These are phyloP conservation scores for Etheostoma spectabile DNA, from an alignment of 2,113 vertebrate species.

Conservation along the genomic window DNA sequence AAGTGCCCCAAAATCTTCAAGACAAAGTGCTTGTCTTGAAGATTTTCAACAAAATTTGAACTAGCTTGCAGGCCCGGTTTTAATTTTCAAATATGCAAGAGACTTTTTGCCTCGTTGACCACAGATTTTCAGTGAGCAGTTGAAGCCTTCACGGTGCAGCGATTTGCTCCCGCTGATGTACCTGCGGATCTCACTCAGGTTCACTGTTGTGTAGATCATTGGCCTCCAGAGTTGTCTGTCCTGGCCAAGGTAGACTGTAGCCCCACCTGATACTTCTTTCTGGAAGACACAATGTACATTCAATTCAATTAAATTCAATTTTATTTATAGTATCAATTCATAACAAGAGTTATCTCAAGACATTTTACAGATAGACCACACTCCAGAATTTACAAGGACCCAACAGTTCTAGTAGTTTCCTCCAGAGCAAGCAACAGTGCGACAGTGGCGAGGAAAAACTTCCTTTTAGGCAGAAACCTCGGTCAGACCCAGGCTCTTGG, in stretches of 20 bases:
- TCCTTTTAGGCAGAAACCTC: too few relatives aligned
- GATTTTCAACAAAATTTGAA: not conserved
- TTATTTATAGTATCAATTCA: too few relatives aligned
- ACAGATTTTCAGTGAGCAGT: not conserved
- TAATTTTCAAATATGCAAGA: not conserved
- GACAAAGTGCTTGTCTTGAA: not conserved
- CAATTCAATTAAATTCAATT: too few relatives aligned
- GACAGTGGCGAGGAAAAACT: too few relatives aligned
- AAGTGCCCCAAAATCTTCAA: too few relatives aligned
- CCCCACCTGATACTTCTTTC: slow-evolving; percentile 65
- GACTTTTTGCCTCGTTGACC: not conserved
- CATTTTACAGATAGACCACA: too few relatives aligned
- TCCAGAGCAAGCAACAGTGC: too few relatives aligned
- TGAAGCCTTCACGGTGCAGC: not conserved
- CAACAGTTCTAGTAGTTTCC: too few relatives aligned
- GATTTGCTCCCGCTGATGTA: slow-evolving; percentile 31
- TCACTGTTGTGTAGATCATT: slow-evolving; percentile 66
- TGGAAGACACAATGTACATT: slow-evolving; percentile 44
- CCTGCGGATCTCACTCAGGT: slow-evolving; percentile 77
- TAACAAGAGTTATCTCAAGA: too few relatives aligned
- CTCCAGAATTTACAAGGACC: too few relatives aligned
- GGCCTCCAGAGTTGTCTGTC: slow-evolving; percentile 77
- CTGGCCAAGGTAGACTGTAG: slow-evolving; percentile 77
- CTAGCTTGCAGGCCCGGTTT: not conserved
- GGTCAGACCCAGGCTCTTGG: too few relatives aligned